Conservation (phyloP, 2,888 invertebrate genomes). For the Acanthosoma haemorrhoidale region DNA sequence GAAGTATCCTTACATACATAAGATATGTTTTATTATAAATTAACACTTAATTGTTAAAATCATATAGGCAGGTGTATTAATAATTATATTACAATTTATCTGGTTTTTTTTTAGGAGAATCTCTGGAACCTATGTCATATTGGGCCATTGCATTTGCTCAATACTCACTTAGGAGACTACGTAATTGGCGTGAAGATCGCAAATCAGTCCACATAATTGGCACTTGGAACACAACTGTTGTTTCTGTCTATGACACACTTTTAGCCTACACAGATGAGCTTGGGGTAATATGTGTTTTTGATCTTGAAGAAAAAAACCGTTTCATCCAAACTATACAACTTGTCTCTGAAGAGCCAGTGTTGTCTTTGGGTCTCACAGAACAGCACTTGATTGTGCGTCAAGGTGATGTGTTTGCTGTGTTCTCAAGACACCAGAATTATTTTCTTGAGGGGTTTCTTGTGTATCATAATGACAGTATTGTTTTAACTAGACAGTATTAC, state of each 20-base stretch:
- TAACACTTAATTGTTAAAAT: too few species aligned
- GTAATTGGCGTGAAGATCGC: conserved; percentile 32
- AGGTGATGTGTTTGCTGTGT: conserved; percentile 34
- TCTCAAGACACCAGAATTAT: conserved; percentile 17
- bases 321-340: conserved; percentile 34
- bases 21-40: too few species aligned
- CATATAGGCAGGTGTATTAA: too few species aligned
- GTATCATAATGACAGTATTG: conserved; percentile 31
- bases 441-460: conserved; percentile 34
- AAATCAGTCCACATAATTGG: conserved; percentile 31
- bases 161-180: conserved; percentile 27
- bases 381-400: conserved; percentile 31
- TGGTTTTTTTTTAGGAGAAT: conserved; percentile 23
- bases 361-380: conserved; percentile 23
- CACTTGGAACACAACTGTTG: conserved; percentile 28
- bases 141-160: conserved; percentile 35
- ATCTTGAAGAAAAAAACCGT: conserved; percentile 28
- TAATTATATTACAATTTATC: too few species aligned
- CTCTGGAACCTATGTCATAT: conserved; percentile 31
- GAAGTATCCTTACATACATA: too few species aligned
- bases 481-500: conserved; percentile 32
- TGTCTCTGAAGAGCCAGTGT: conserved; percentile 31
- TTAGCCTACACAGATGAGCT: conserved; percentile 33
- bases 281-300: conserved; percentile 33
- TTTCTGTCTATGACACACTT: conserved; percentile 26